phyloP scores from a whole-genome alignment of 2,797 vertebrate species.

The Falco berigora region DNA sequence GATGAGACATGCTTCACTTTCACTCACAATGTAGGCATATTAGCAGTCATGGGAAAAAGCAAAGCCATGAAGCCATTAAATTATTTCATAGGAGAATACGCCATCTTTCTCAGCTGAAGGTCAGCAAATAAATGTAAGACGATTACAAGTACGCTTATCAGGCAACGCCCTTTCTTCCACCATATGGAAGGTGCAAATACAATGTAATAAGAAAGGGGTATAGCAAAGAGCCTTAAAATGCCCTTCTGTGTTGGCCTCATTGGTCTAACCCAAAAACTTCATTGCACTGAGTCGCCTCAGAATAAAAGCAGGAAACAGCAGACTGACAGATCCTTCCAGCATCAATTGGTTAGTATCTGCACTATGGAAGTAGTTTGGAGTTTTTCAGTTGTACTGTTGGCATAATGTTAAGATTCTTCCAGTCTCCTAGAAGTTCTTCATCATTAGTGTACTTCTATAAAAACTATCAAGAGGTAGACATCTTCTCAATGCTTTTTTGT shows the following conservation, averaged over 20 bases:
- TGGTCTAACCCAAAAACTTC: background rate
- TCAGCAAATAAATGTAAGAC: background rate
- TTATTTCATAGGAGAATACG: background rate
- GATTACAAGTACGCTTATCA: background rate
- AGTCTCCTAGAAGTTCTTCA: background rate
- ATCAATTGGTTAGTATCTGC: background rate
- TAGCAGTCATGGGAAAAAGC: background rate
- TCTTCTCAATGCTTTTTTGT: background rate
- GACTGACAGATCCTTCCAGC: background rate
- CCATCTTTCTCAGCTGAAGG: background rate
- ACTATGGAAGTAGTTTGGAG: background rate
- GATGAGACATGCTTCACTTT: background rate
- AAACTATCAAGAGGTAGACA: background rate
- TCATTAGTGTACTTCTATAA: background rate
- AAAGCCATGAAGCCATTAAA: background rate
- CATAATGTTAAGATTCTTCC: background rate
- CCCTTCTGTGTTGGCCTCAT: background rate
- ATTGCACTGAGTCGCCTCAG: fast-evolving
- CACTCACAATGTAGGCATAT: background rate
- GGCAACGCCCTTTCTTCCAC: background rate
- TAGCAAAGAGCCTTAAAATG: background rate
- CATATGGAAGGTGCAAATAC: background rate
- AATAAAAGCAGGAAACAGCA: background rate
- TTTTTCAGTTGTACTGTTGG: background rate
- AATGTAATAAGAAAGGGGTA: background rate